These are phyloP conservation scores for Hyperoplus immaculatus DNA, from an alignment of 2,797 vertebrate species.

Conservation along the genomic window DNA sequence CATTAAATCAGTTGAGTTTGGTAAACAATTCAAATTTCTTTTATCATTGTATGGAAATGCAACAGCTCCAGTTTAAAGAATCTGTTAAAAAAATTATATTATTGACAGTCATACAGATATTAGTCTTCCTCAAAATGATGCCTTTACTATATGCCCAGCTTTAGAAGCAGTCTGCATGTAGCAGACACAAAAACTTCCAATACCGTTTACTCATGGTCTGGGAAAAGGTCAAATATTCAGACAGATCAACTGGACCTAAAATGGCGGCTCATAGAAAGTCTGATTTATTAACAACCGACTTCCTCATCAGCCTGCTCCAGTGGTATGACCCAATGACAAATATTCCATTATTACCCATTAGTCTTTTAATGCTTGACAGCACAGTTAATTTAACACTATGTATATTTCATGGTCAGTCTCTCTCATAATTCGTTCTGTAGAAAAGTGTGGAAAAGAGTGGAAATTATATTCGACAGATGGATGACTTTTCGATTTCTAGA, in stretches of 20 bases:
- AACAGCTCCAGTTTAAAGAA: too few relatives aligned
- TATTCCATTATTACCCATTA: constrained; percentile 26
- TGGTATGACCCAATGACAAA: neutral
- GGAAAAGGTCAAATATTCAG: neutral
- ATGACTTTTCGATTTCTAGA: neutral
- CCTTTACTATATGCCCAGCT: neutral
- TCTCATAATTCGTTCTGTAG: neutral
- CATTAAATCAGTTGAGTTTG: neutral
- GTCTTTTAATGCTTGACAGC: constrained; percentile 16
- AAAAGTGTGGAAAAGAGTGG: neutral
- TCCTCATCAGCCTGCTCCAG: constrained; percentile 9
- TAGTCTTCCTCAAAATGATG: neutral
- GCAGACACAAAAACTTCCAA: neutral
- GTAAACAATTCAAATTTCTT: neutral
- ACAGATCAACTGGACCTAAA: neutral
- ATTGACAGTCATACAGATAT: neutral
- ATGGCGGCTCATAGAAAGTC: neutral
- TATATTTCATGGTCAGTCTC: constrained; percentile 1
- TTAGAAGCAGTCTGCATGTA: neutral
- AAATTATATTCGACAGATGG: constrained; percentile 1
- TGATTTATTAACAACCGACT: constrained; percentile 11
- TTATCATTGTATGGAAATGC: neutral
- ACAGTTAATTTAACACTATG: constrained; percentile 5
- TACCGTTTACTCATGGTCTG: too few relatives aligned
- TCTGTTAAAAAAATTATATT: too few relatives aligned